Conservation (phyloP, 2,888 invertebrate species). For the Calameuta filiformis region DNA sequence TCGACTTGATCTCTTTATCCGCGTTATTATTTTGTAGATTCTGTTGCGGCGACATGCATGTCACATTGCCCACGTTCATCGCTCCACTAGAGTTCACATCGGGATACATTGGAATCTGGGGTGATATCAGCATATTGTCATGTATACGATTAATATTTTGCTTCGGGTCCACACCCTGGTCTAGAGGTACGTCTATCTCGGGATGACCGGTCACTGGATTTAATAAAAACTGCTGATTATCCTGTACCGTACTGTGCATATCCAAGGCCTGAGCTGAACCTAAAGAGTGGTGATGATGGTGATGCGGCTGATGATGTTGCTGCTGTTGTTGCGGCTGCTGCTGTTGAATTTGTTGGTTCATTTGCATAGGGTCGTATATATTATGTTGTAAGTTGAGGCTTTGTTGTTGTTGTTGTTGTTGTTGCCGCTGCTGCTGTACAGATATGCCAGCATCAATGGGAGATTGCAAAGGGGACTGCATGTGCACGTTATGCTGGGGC, state of each 20-base stretch:
- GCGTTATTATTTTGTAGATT: slow-evolving; percentile 39
- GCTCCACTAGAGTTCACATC: slow-evolving; percentile 33
- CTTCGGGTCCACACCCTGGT: slow-evolving; percentile 45
- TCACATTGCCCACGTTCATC: slow-evolving; percentile 30
- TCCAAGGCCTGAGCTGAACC: slow-evolving; percentile 45
- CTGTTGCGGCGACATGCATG: slow-evolving; percentile 18
- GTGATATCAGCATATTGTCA: slow-evolving; percentile 29
- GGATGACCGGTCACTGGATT: slow-evolving; percentile 57
- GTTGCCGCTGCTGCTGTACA: slow-evolving; percentile 18
- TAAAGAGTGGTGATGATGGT: slow-evolving; percentile 42
- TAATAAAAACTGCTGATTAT: slow-evolving; percentile 54
- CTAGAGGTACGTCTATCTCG: slow-evolving; percentile 60
- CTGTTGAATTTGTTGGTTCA: slow-evolving; percentile 51
- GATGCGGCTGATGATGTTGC: slow-evolving; percentile 31
- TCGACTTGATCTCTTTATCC: slow-evolving; percentile 44
- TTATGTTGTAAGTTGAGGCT: slow-evolving; percentile 23
- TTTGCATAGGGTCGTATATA: slow-evolving; percentile 27
- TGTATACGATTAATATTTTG: slow-evolving; percentile 32
- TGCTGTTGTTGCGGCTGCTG: slow-evolving; percentile 57
- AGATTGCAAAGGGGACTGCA: slow-evolving; percentile 45
- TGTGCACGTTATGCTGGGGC: slow-evolving; percentile 34
- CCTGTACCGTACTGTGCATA: slow-evolving; percentile 43
- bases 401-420: slow-evolving; percentile 34
- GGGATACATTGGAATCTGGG: slow-evolving; percentile 29
- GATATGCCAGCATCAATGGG: slow-evolving; percentile 28